Evolutionary conservation across 2,797 vertebrate genomes (phyloP).

Genomic region (Danio jaintianensis): DNA sequence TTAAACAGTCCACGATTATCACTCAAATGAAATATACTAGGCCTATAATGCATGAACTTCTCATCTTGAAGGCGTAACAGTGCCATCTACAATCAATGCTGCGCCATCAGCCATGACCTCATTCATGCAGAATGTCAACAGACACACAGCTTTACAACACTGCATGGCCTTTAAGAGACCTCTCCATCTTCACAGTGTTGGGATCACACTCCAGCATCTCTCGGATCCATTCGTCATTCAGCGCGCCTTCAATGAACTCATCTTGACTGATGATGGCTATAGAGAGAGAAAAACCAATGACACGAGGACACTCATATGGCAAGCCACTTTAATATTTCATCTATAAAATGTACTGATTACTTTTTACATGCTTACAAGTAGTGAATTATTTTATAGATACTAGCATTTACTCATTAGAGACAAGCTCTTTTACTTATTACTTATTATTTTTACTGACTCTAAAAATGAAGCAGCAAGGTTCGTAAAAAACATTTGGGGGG

Average conservation of each 20-base stretch:
- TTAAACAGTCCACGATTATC: too few relatives aligned
- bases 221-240: conserved; percentile 79
- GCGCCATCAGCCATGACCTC: not conserved
- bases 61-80: not conserved
- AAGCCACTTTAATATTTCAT: too few relatives aligned
- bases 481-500: too few relatives aligned
- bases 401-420: too few relatives aligned
- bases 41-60: not conserved
- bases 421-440: too few relatives aligned
- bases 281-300: conserved; percentile 22
- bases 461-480: too few relatives aligned
- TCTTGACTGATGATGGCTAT: conserved; percentile 78
- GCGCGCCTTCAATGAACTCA: conserved; percentile 79
- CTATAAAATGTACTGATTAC: too few relatives aligned
- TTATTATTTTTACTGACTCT: too few relatives aligned
- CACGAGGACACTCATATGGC: not conserved
- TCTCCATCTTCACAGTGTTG: conserved; percentile 75
- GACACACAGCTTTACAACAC: conserved; percentile 50
- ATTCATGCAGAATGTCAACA: conserved; percentile 36
- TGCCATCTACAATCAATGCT: not conserved
- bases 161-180: conserved; percentile 57
- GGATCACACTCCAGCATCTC: conserved; percentile 83
- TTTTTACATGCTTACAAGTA: too few relatives aligned
- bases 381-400: too few relatives aligned
- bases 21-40: not conserved